A percentile compares a stretch with the other conserved stretches of the same genome.
Evolutionary conservation across 2,888 invertebrate genomes (phyloP).

Genomic region (Orthosia cruda): DNA sequence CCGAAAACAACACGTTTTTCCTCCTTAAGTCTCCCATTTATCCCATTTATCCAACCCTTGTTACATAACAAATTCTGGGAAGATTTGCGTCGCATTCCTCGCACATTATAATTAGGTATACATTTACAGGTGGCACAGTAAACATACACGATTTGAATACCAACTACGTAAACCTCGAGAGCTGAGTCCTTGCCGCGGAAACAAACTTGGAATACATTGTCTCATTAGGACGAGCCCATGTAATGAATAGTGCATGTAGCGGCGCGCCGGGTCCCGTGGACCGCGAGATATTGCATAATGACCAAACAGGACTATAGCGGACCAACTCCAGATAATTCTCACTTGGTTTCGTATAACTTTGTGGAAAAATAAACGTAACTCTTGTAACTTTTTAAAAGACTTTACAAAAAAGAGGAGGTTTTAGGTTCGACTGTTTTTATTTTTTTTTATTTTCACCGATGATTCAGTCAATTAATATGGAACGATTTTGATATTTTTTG

Average conservation of each 20-base stretch:
- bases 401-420: no score
- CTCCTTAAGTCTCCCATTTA: conserved; percentile 28
- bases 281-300: conserved; percentile 74
- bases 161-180: conserved; percentile 53
- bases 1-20: conserved; percentile 33
- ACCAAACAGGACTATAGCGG: conserved; percentile 54
- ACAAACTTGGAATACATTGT: conserved; percentile 75
- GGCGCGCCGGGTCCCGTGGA: conserved; percentile 59
- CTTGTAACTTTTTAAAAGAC: neutral
- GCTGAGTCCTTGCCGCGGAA: conserved; percentile 67
- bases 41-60: conserved; percentile 18
- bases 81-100: conserved; percentile 48
- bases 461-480: no score
- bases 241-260: conserved; percentile 82
- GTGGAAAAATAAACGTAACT: conserved; percentile 36
- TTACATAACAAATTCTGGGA: conserved; percentile 37
- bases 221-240: conserved; percentile 79
- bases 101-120: conserved; percentile 62
- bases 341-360: conserved; percentile 32
- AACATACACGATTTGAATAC: conserved; percentile 60
- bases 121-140: conserved; percentile 48
- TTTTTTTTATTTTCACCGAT: no score
- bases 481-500: no score
- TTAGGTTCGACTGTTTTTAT: no score
- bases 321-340: conserved; percentile 43